Evolutionary conservation across 2,113 vertebrate genomes (phyloP), one percentile per base, ranked within the genome.

Genomic region (Chionodraco myersi): DNA sequence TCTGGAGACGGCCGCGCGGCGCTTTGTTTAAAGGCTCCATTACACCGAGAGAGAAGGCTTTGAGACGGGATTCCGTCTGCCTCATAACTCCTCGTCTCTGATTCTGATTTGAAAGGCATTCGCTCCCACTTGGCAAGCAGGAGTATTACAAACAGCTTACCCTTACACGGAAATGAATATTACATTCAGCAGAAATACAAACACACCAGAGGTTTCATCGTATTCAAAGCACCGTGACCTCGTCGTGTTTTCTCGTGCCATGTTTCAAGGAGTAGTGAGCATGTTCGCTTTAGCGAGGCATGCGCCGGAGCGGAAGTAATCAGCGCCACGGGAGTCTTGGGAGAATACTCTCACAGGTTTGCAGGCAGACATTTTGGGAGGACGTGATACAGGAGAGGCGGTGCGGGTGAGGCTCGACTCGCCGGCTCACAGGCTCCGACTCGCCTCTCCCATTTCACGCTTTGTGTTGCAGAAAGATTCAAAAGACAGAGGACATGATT

Each of bases 381-480:
- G 79, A 82, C 79, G 62, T 63, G 75, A 82, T 71, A 76, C 41
- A 18, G 53, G 62, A 80, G 66, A 52, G 48, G 63, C 64, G 67
- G 71, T 81, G 69, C 59, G 81, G 88, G 82, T 85, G 77, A 75
- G 21, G 85, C 36, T 6, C 36, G 6, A 83, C 85, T 87, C 45
- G 79, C 52, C 82, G 84, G 71, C 89, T 85, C 72, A 80, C 84
- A 79, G 73, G 65, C 85, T 68, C 60, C 34, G 66, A 75, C 81
- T 82, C 44, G 47, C 44, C 13, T 84, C 36, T 90, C 73, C 77
- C 75, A 93, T 95, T 95, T 94, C 92, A 94, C 54, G 91, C 92
- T 94, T 94, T 93, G 79, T 83, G 86, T 93, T 89, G 90, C 90
- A 90, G 92, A 94, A 92, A 85, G 82, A 92, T 91, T 88, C 75